Base-by-base conservation (phyloP, 1,140 invertebrate genomes). In the Listronotus oregonensis region DNA sequence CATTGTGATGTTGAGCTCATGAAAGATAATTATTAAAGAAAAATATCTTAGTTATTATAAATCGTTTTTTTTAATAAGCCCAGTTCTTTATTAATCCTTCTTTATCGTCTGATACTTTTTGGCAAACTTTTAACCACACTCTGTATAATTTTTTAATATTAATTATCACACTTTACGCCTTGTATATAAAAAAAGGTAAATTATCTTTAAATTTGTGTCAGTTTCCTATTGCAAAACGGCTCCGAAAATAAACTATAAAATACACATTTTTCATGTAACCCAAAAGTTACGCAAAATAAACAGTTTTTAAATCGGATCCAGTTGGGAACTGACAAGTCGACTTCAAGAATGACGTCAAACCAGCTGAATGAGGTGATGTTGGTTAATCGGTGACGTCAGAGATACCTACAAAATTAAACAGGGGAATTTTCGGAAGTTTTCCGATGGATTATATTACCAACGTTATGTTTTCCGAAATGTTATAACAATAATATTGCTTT, bases 281-380 rank as follows among this genome's bases (percentile, higher is more conserved):
- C 17, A 8, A 43, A 56, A 56, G 39, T 39, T 37, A 37, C 34
- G 34, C 8, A 37, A 37, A 37, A 37, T 37, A 37, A 37, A 37
- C 34, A 37, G 11, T 21, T 51, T 51, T 40, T n/a, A 55, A 55
- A 63, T 32, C 10, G 21, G 51, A 44, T 63, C 50, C 60, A 63
- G 60, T 63, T 54, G 37, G 12, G 18, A 51, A 8, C 21, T 51
- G 50, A 51, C 60, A 46, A 52, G 47, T 52, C 17, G 60, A 52
- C 50, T 27, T 46, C 43, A 63, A 63, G 60, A 63, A 63, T 63
- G 60, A 63, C 60, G 60, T 63, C 60, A 63, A 63, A 54, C 17
- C 51, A 39, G 27, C 7, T 6, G 31, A 8, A 52, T 55, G 60
- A 55, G 21, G 60, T 39, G 55, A 63, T 10, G 2, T 10, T 18